Evolutionary conservation across 2,888 invertebrate genomes (phyloP).

Genomic region (Oscheius sp.): DNA sequence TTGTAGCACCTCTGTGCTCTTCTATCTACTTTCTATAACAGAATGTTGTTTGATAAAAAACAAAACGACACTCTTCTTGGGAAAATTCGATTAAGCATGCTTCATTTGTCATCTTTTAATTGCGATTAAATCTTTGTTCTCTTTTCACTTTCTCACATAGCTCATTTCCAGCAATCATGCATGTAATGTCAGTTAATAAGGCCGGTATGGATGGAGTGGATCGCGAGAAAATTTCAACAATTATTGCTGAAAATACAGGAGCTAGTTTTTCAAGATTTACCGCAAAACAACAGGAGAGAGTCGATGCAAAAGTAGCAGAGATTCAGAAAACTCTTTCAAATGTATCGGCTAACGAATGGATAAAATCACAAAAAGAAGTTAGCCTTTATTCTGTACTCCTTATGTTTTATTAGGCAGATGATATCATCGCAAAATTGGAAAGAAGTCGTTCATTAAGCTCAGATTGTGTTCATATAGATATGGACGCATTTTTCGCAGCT

Average conservation of each 20-base stretch:
- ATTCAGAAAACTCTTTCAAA: slow-evolving; percentile 36
- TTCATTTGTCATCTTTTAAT: too few species aligned
- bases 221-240: slow-evolving; percentile 70
- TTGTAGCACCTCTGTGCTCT: too few species aligned
- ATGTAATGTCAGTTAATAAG: slow-evolving; percentile 41
- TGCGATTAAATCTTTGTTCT: background rate
- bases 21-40: too few species aligned
- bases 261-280: slow-evolving; percentile 75
- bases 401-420: slow-evolving; percentile 61
- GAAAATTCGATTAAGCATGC: too few species aligned
- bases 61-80: too few species aligned
- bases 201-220: slow-evolving; percentile 74
- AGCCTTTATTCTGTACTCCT: background rate
- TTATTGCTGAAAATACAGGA: slow-evolving; percentile 73
- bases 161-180: background rate
- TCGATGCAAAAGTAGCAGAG: slow-evolving; percentile 72
- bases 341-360: slow-evolving; percentile 39
- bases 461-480: slow-evolving; percentile 70
- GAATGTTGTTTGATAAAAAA: too few species aligned
- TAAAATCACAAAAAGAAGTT: slow-evolving; percentile 44
- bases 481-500: slow-evolving; percentile 77
- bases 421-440: slow-evolving; percentile 71
- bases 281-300: slow-evolving; percentile 72
- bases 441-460: slow-evolving; percentile 71
- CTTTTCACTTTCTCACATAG: background rate